phyloP scores from a whole-genome alignment of 2,888 invertebrate species.

The Cordilura impudica region DNA sequence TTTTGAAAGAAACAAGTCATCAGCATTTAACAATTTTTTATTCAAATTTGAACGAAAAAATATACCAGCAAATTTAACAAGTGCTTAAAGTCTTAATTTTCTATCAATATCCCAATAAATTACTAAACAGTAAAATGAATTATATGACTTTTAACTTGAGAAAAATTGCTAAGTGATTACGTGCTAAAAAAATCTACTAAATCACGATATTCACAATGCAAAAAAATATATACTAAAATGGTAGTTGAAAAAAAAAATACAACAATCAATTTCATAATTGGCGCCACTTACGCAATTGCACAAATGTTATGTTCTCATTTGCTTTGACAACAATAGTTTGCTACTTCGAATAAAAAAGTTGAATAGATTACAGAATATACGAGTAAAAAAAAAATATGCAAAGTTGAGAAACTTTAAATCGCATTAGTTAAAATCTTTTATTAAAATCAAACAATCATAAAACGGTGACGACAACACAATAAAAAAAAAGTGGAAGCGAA shows the following conservation, averaged over 20 bases:
- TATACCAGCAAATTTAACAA: no score
- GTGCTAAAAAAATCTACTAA: slow-evolving; percentile 10
- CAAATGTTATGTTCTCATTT: slow-evolving; percentile 42
- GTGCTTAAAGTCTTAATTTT: neutral
- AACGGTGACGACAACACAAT: slow-evolving; percentile 25
- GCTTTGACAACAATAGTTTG: slow-evolving; percentile 12
- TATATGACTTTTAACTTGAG: slow-evolving; percentile 15
- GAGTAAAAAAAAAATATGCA: neutral
- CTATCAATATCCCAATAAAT: slow-evolving; percentile 29
- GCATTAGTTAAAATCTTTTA: neutral
- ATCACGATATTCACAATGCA: neutral
- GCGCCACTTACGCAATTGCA: slow-evolving; percentile 59
- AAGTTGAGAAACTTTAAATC: neutral
- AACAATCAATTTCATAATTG: slow-evolving; percentile 63
- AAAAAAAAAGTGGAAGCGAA: slow-evolving; percentile 1
- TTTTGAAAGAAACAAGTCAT: no score
- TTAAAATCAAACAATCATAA: slow-evolving; percentile 20
- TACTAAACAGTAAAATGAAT: slow-evolving; percentile 36
- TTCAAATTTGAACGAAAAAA: no score
- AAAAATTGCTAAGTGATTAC: slow-evolving; percentile 55
- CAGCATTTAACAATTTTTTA: no score
- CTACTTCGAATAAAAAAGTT: neutral
- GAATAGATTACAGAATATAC: neutral
- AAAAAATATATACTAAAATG: neutral
- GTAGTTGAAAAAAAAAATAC: slow-evolving; percentile 34